phyloP scores from a whole-genome alignment of 2,113 vertebrate genomes.

The Myotis lucifugus region DNA sequence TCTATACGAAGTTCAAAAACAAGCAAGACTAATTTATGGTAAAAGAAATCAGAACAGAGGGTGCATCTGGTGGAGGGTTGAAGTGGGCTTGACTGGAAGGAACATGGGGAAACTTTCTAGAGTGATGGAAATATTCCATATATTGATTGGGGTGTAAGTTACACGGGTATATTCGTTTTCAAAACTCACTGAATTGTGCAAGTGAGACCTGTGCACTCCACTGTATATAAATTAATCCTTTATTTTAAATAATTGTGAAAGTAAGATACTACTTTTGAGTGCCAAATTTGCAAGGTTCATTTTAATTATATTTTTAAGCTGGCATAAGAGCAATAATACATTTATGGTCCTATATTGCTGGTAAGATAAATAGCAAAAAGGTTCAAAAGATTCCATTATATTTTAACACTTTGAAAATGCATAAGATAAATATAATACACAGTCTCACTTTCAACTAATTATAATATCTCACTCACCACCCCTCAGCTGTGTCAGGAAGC shows the following conservation, averaged over 20 bases:
- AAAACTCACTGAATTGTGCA: background rate
- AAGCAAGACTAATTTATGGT: background rate
- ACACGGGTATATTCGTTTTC: background rate
- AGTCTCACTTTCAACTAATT: constrained; percentile 62
- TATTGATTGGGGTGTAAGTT: background rate
- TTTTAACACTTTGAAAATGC: background rate
- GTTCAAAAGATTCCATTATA: background rate
- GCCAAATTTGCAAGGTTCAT: background rate
- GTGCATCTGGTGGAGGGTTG: background rate
- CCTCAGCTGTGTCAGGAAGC: constrained; percentile 26
- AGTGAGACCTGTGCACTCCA: background rate
- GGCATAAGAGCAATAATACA: background rate
- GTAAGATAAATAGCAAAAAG: constrained; percentile 22
- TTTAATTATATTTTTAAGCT: constrained; percentile 44
- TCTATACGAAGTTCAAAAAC: background rate
- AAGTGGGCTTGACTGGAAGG: background rate
- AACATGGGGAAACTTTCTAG: background rate
- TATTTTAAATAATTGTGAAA: constrained; percentile 15
- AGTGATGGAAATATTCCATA: background rate
- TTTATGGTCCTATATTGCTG: background rate
- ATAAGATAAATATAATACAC: constrained; percentile 13
- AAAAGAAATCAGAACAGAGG: background rate
- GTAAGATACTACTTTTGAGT: constrained; percentile 15
- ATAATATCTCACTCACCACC: constrained; percentile 59
- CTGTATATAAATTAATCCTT: background rate